Conservation (phyloP, 2,113 vertebrate genomes). For the Sula dactylatra region DNA sequence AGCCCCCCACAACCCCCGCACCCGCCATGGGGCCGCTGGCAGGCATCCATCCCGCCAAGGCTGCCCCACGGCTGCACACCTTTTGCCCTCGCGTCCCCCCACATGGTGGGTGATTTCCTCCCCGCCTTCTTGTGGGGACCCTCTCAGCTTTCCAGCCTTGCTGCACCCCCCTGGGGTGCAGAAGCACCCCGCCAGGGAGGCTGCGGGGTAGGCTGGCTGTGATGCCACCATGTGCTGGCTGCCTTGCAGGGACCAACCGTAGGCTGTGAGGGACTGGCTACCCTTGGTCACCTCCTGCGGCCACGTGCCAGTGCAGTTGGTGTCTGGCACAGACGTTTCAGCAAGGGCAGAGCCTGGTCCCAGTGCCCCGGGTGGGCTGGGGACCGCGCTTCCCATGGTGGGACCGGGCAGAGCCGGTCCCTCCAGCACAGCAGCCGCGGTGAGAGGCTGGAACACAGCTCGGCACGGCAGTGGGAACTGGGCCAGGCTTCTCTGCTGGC, state of each 20-base stretch:
- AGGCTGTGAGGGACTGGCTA: background rate
- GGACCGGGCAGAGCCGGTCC: background rate
- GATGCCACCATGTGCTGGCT: background rate
- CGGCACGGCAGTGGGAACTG: background rate
- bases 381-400: background rate
- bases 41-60: fast-evolving
- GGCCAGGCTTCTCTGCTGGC: background rate
- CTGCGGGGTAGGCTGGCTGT: too few relatives aligned
- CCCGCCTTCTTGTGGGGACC: background rate
- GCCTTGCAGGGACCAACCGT: background rate
- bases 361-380: fast-evolving
- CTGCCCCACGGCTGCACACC: fast-evolving
- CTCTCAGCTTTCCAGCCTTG: background rate
- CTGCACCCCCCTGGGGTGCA: fast-evolving
- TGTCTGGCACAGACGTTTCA: background rate
- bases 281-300: background rate
- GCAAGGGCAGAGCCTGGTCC: background rate
- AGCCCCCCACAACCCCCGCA: background rate
- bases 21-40: background rate
- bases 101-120: fast-evolving
- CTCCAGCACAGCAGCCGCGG: background rate
- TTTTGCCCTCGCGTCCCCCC: fast-evolving
- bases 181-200: background rate
- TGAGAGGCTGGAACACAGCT: background rate
- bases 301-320: fast-evolving